These are phyloP conservation scores for Philereme transversata DNA, from an alignment of 2,888 invertebrate genomes.

Conservation along the genomic window DNA sequence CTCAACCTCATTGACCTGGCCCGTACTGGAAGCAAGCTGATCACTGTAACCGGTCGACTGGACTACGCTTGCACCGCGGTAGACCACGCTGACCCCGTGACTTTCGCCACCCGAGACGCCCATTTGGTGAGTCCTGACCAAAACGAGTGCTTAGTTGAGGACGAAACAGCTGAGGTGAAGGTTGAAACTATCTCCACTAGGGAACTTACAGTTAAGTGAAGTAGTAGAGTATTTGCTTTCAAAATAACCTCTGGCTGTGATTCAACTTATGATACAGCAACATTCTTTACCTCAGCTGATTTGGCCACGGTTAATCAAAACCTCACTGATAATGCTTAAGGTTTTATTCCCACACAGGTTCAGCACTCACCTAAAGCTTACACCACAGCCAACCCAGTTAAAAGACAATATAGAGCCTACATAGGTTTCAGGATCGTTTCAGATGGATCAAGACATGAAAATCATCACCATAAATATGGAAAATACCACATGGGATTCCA, in stretches of 20 bases:
- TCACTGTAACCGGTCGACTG: constrained; percentile 92
- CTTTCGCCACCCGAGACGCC: constrained; percentile 95
- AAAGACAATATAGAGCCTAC: constrained; percentile 24
- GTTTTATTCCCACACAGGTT: constrained; percentile 31
- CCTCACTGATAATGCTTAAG: constrained; percentile 32
- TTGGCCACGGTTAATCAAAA: constrained; percentile 18
- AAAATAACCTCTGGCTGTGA: too few relatives aligned
- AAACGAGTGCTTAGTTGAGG: constrained; percentile 25
- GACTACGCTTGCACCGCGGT: constrained; percentile 94
- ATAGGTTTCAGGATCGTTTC: constrained; percentile 28
- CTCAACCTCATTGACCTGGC: constrained; percentile 95
- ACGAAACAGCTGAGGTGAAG: constrained; percentile 27
- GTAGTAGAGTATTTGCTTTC: too few relatives aligned
- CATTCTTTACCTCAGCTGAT: constrained; percentile 19
- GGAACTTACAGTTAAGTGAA: neutral
- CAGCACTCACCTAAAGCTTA: constrained; percentile 19
- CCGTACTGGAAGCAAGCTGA: constrained; percentile 90
- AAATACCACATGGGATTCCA: constrained; percentile 4
- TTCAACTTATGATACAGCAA: too few relatives aligned
- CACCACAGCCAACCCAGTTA: constrained; percentile 23
- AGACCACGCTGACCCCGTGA: constrained; percentile 94
- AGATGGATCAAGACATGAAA: constrained; percentile 21
- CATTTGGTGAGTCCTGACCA: constrained; percentile 89
- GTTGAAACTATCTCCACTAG: neutral
- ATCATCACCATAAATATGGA: constrained; percentile 16